phyloP scores from a whole-genome alignment of 2,113 vertebrate species.

The Thinocorus orbignyianus region DNA sequence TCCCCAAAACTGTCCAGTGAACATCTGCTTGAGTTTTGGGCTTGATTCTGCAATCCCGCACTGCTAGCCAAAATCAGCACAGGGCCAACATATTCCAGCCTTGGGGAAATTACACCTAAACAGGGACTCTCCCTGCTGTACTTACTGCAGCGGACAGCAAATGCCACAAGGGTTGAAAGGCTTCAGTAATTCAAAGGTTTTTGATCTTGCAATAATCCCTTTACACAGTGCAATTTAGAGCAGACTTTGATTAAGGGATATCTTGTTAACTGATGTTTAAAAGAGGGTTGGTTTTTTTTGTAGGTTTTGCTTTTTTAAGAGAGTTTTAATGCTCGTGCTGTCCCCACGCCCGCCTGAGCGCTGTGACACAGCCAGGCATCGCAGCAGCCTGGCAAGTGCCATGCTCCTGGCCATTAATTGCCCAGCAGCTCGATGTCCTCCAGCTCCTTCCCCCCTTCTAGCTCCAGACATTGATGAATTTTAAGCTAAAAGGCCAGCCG shows the following conservation, averaged over 20 bases:
- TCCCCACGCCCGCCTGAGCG: neutral
- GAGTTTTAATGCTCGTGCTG: neutral
- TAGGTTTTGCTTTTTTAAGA: neutral
- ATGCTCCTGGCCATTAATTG: neutral
- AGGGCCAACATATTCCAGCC: rapidly evolving
- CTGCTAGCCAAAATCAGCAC: neutral
- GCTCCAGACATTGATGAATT: conserved; percentile 47
- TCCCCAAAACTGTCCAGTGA: conserved; percentile 1
- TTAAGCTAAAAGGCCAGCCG: conserved; percentile 34
- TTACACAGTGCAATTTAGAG: neutral
- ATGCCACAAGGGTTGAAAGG: neutral
- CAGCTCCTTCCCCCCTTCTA: neutral
- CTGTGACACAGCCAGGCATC: neutral
- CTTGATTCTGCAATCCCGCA: neutral
- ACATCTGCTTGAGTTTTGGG: neutral
- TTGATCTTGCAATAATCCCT: neutral
- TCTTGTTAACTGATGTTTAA: neutral
- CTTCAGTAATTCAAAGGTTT: neutral
- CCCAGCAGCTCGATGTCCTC: neutral
- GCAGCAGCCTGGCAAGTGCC: neutral
- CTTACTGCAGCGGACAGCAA: neutral
- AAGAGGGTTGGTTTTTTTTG: neutral
- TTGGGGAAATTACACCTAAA: neutral
- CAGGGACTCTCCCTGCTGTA: neutral
- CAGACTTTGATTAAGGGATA: neutral